Conservation (phyloP, 2,113 vertebrate species). For the Nerophis lumbriciformis region DNA sequence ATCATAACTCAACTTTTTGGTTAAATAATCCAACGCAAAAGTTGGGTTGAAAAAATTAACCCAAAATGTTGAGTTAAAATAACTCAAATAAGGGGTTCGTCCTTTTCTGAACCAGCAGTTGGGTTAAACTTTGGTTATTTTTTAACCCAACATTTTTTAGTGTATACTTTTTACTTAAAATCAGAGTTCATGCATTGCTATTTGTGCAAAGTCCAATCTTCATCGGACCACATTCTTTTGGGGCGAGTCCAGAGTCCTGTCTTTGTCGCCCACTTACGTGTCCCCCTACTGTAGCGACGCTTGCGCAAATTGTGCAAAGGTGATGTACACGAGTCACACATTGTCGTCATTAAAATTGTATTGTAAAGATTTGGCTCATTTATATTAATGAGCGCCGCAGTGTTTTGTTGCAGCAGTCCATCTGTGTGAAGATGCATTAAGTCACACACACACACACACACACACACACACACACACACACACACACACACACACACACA, state of each 20-base stretch:
- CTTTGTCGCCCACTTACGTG: conserved; percentile 16
- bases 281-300: conserved; percentile 15
- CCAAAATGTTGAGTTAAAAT: too few species aligned
- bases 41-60: too few species aligned
- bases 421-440: conserved; percentile 45
- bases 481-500: conserved; percentile 26
- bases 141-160: too few species aligned
- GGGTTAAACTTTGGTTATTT: too few species aligned
- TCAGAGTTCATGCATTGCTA: too few species aligned
- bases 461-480: conserved; percentile 13
- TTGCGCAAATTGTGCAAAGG: conserved; percentile 28
- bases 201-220: not conserved
- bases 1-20: too few species aligned
- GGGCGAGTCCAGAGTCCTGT: not conserved
- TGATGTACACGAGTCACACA: conserved; percentile 54
- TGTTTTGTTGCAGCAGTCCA: conserved; percentile 57
- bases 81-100: too few species aligned
- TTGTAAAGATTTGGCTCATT: conserved; percentile 67
- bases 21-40: too few species aligned
- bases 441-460: not conserved
- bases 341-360: conserved; percentile 65
- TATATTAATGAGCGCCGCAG: conserved; percentile 67
- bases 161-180: too few species aligned
- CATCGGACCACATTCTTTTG: not conserved
- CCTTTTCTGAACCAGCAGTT: too few species aligned